phyloP scores from a whole-genome alignment of 2,888 invertebrate species.

The Clanis bilineata region DNA sequence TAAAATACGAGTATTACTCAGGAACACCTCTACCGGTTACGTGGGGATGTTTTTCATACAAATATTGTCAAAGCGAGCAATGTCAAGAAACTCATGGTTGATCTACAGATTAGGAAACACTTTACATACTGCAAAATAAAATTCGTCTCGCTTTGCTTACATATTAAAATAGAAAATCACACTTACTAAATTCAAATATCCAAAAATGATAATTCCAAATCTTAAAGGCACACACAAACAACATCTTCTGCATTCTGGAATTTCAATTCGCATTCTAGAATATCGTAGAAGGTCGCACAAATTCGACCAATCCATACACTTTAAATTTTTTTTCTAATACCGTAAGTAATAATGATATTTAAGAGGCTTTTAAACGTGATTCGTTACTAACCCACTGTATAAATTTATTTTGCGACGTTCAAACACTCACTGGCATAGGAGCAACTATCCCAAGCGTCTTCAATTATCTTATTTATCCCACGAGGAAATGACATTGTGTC shows the following conservation, averaged over 20 bases:
- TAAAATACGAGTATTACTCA: too few relatives aligned
- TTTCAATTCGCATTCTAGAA: constrained; percentile 14
- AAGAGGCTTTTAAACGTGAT: neutral
- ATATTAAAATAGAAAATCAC: neutral
- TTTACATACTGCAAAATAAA: too few relatives aligned
- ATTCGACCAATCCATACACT: neutral
- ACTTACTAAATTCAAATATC: constrained; percentile 16
- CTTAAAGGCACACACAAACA: constrained; percentile 16
- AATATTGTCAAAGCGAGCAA: too few relatives aligned
- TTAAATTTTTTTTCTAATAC: neutral
- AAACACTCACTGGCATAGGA: neutral
- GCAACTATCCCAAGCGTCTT: constrained; percentile 9
- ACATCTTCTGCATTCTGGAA: constrained; percentile 14
- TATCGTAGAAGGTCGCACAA: too few relatives aligned
- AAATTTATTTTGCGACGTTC: neutral
- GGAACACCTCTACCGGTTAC: too few relatives aligned
- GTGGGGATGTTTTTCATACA: too few relatives aligned
- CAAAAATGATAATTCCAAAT: constrained; percentile 12
- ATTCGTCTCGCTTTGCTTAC: neutral
- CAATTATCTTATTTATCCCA: constrained; percentile 11
- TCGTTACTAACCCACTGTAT: neutral
- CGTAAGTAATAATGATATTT: neutral
- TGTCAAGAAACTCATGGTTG: too few relatives aligned
- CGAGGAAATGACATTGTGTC: constrained; percentile 12
- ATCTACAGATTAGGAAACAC: too few relatives aligned